Evolutionary conservation across 1,140 invertebrate species (phyloP).

Genomic region (Dendrolimus punctatus): DNA sequence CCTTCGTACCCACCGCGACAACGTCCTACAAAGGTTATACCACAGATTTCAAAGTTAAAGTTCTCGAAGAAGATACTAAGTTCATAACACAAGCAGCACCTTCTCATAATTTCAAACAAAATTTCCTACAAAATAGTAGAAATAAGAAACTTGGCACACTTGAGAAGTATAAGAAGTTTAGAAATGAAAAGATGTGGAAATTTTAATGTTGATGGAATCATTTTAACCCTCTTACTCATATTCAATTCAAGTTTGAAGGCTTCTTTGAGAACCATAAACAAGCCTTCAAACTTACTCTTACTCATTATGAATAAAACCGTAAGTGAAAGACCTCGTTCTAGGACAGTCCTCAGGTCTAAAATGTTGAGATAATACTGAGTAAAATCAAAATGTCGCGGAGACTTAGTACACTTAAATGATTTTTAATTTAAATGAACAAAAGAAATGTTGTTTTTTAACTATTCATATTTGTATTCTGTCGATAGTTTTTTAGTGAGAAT

Average conservation of each 20-base stretch:
- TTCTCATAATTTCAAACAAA: slow-evolving; percentile 38
- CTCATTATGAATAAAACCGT: no score
- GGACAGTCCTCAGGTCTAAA: no score
- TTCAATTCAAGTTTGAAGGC: not conserved
- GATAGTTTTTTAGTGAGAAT: no score
- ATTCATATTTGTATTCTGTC: no score
- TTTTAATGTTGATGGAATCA: slow-evolving; percentile 25
- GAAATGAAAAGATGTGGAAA: slow-evolving; percentile 51
- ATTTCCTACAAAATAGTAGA: slow-evolving; percentile 38
- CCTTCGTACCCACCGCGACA: slow-evolving; percentile 47
- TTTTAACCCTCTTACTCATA: not conserved
- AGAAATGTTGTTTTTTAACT: no score
- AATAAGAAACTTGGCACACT: slow-evolving; percentile 43
- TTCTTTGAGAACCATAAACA: no score
- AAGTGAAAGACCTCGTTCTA: no score
- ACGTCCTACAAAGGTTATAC: slow-evolving; percentile 50
- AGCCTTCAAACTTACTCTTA: no score
- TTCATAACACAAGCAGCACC: slow-evolving; percentile 42
- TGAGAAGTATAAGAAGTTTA: slow-evolving; percentile 47
- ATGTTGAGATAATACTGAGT: no score
- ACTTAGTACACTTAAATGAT: no score
- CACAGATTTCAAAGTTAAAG: slow-evolving; percentile 50
- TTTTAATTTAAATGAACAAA: no score
- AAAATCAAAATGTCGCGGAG: no score
- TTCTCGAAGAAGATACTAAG: slow-evolving; percentile 33